phyloP scores from a whole-genome alignment of 2,797 vertebrate species.

The Ceyx erithaca region DNA sequence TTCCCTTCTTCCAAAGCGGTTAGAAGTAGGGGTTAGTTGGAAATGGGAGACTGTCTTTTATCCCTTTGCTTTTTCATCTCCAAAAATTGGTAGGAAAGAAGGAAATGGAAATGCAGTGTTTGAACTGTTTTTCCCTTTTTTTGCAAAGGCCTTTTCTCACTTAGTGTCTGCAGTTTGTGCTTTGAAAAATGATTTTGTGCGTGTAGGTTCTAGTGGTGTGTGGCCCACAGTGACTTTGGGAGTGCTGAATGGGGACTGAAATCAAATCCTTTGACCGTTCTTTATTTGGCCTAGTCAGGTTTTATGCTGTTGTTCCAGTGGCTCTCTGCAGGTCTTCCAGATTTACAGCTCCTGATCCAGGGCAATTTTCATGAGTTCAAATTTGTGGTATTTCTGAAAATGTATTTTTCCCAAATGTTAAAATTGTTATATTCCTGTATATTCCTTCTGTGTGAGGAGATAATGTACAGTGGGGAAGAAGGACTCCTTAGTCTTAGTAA shows the following conservation, averaged over 20 bases:
- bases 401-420: neutral
- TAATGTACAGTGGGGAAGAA: neutral
- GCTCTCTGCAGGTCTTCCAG: neutral
- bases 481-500: neutral
- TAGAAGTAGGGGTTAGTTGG: neutral
- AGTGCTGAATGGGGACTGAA: neutral
- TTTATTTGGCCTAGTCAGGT: neutral
- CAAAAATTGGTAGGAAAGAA: neutral
- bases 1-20: neutral
- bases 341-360: neutral
- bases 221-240: neutral
- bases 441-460: neutral
- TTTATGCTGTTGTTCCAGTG: neutral
- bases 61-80: neutral
- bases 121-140: neutral
- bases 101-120: neutral
- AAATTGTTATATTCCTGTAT: neutral
- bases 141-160: neutral
- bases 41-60: neutral
- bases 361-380: neutral
- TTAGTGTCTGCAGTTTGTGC: neutral
- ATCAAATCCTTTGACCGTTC: neutral
- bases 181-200: neutral
- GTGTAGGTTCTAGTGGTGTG: fast-evolving
- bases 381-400: neutral